Base-by-base conservation (phyloP, 2,888 invertebrate species). In the Pandemis cinnamomeana region DNA sequence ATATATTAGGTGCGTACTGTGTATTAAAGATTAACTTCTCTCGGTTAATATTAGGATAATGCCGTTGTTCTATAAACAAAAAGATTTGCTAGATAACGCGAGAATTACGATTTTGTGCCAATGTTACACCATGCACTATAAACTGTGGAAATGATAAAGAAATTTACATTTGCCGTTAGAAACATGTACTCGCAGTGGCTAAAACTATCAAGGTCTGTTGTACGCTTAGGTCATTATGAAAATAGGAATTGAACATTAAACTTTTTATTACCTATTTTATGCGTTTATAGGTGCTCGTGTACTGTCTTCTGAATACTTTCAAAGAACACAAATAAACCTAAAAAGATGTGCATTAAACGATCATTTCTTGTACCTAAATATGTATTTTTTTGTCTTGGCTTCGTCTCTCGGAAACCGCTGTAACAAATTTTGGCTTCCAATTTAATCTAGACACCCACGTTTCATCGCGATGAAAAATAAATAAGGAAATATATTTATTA, bases 11-110 rank as follows among this genome's bases (percentile, higher is more conserved):
- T 81, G 80, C 75, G 87, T 88, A 89, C 87, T 84, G 74, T 74
- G 63, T 84, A 67, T 78, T 69, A 83, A 82, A 84, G 89, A 83
- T 88, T 88, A 88, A 80, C 80, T 75, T 71, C 75, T 76, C 69
- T 66, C 46, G 79, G 87, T 85, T 88, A 87, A 87, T 88, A 87
- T 88, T 89, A 80, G 89, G 84, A 82, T 83, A 84, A 84, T 83
- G 77, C 80, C 79, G 83, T 80, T 82, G 83, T 82, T 86, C 83
- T 87, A 81, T 85, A 87, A 87, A 89, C 88, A 88, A 84, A 79
- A 80, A 85, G 87, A 87, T 88, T 89, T 85, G 81, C 80, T 78
- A 83, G 88, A 91, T 91, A 89, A 88, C 80, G 79, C 75, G 77
- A 79, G 85, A 89, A 85, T 83, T 88, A 87, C 81, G 83, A 85